phyloP scores from a whole-genome alignment of 1,140 invertebrate genomes.

The Reticulitermes speratus region DNA sequence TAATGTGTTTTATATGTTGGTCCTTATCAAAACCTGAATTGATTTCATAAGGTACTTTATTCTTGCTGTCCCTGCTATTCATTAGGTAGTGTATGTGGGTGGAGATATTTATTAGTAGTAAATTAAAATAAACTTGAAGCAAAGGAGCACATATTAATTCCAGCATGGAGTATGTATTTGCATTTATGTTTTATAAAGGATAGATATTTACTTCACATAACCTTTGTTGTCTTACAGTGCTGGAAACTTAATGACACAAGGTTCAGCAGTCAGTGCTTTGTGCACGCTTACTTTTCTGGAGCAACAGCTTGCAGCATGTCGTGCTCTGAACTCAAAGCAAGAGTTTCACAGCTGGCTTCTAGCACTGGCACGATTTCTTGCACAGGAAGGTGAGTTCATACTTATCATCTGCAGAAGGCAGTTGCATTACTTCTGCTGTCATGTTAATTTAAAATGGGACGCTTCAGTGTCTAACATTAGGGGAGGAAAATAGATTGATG shows the following conservation, averaged over 20 bases:
- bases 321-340: conserved; percentile 63
- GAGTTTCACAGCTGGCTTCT: conserved; percentile 82
- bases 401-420: not conserved
- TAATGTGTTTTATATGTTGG: too few species aligned
- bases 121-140: not conserved
- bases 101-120: not conserved
- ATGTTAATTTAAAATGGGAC: not conserved
- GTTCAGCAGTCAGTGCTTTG: conserved; percentile 33
- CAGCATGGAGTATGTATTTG: too few species aligned
- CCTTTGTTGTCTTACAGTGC: not conserved
- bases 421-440: conserved; percentile 23
- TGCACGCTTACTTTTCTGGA: conserved; percentile 72
- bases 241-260: not conserved
- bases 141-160: not conserved
- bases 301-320: conserved; percentile 68
- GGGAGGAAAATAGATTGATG: conserved; percentile 22
- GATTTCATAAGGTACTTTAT: too few species aligned
- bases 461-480: conserved; percentile 31
- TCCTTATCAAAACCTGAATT: too few species aligned
- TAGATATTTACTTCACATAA: too few species aligned
- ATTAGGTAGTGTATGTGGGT: too few species aligned
- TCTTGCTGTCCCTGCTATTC: too few species aligned
- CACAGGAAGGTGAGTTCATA: conserved; percentile 65
- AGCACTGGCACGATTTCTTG: conserved; percentile 69
- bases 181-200: too few species aligned